These are phyloP conservation scores for Agonum fuliginosum DNA, from an alignment of 2,888 invertebrate species.

Conservation along the genomic window DNA sequence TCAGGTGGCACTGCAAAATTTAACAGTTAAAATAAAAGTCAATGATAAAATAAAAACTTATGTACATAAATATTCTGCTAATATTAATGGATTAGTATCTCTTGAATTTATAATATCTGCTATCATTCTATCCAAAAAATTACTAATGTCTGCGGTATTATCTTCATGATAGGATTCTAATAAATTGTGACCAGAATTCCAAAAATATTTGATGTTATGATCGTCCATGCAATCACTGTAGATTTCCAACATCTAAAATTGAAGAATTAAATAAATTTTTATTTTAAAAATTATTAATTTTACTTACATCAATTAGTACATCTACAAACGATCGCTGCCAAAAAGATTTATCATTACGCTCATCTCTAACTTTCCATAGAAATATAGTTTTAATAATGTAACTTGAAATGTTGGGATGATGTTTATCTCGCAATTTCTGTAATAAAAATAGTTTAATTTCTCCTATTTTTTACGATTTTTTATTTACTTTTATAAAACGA, in stretches of 20 bases:
- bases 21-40: neutral
- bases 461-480: too few species aligned
- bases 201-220: neutral
- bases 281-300: neutral
- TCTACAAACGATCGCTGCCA: neutral
- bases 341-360: slow-evolving; percentile 63
- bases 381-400: slow-evolving; percentile 4
- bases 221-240: neutral
- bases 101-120: neutral
- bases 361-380: neutral
- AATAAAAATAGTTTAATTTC: too few species aligned
- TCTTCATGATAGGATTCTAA: neutral
- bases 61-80: neutral
- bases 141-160: neutral
- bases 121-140: neutral
- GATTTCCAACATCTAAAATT: neutral
- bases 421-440: slow-evolving; percentile 2
- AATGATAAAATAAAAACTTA: too few species aligned
- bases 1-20: neutral
- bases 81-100: neutral
- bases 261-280: neutral
- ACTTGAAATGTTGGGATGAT: neutral
- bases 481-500: too few species aligned
- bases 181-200: neutral
- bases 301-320: neutral